Percentiles rank a stretch among this genome's conserved stretches.
These are phyloP conservation scores for Hesperia comma DNA, from an alignment of 2,888 invertebrate genomes.

Conservation along the genomic window DNA sequence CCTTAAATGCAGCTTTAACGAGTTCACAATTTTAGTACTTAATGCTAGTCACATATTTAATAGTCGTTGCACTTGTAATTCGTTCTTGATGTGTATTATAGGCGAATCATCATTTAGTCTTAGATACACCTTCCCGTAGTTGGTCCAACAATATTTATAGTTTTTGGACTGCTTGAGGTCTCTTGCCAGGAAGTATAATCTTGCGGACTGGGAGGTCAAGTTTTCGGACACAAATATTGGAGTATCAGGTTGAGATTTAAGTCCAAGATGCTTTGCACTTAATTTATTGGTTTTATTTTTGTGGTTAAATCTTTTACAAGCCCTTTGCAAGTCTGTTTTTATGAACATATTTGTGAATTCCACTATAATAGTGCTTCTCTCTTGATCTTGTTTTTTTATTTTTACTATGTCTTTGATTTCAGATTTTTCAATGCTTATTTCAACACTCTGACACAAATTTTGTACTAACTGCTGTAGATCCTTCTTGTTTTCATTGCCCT, in stretches of 20 bases:
- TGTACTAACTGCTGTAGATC: not conserved
- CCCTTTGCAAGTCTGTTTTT: conserved; percentile 12
- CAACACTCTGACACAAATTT: not conserved
- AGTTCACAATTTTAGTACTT: no score
- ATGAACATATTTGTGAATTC: conserved; percentile 14
- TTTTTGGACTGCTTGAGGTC: conserved; percentile 3
- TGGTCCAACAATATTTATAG: conserved; percentile 23
- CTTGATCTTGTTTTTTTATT: conserved; percentile 12
- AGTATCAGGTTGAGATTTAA: conserved; percentile 11
- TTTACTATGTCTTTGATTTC: conserved; percentile 12
- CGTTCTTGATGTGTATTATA: not conserved
- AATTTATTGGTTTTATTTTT: conserved; percentile 15
- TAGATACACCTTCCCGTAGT: conserved; percentile 16
- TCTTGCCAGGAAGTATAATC: conserved; percentile 1
- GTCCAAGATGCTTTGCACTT: conserved; percentile 17
- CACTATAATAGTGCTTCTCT: conserved; percentile 14
- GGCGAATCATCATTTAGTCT: not conserved
- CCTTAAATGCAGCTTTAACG: no score
- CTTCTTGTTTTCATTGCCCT: conserved; percentile 16
- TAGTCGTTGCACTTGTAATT: not conserved
- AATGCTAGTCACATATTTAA: conserved; percentile 2
- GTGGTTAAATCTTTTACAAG: conserved; percentile 1
- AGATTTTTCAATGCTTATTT: not conserved
- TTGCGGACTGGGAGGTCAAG: not conserved
- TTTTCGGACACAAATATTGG: conserved; percentile 6